These are phyloP conservation scores for Muschampia plurimacula DNA, from an alignment of 2,888 invertebrate genomes.

Conservation along the genomic window DNA sequence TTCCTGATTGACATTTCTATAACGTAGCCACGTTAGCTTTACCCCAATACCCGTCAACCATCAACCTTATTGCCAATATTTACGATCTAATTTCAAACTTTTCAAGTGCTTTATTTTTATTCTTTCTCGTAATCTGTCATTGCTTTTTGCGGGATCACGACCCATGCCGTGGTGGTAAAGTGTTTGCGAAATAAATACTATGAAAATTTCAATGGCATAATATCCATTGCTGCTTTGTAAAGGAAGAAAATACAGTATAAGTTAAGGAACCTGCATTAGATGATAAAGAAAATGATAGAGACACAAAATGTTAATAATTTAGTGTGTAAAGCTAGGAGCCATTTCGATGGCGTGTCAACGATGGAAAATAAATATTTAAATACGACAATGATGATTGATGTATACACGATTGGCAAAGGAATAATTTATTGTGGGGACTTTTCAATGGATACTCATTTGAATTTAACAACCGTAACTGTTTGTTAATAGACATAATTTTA, in stretches of 20 bases:
- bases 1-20: constrained; percentile 45
- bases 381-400: constrained; percentile 40
- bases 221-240: constrained; percentile 14
- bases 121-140: constrained; percentile 27
- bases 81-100: constrained; percentile 11
- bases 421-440: background rate
- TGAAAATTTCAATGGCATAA: background rate
- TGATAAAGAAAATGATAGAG: background rate
- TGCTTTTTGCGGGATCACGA: constrained; percentile 35
- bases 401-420: background rate
- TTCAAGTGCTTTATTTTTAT: constrained; percentile 15
- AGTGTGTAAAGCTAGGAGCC: constrained; percentile 15
- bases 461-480: background rate
- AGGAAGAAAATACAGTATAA: background rate
- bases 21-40: constrained; percentile 2
- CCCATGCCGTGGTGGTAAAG: constrained; percentile 9
- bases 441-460: background rate
- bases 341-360: constrained; percentile 20
- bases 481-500: background rate
- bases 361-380: constrained; percentile 38
- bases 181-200: constrained; percentile 6
- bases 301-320: background rate
- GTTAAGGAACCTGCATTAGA: background rate
- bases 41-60: no score
- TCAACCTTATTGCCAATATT: constrained; percentile 10